Evolutionary conservation across 2,797 vertebrate genomes (phyloP).

Genomic region (Echiichthys vipera): DNA sequence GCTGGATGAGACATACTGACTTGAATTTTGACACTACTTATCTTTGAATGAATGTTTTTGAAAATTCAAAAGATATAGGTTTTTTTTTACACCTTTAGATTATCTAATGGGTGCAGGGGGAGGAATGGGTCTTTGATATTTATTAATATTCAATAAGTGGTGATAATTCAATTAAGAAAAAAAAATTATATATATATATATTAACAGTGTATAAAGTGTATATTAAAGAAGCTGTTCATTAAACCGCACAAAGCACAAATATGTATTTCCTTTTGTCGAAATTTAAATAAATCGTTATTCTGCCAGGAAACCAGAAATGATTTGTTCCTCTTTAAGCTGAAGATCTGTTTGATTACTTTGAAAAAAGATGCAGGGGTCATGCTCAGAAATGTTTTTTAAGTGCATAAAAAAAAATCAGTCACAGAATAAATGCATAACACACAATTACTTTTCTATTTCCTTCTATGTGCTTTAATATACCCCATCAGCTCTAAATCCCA

Average conservation of each 20-base stretch:
- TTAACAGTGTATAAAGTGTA: constrained; percentile 82
- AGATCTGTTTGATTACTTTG: constrained; percentile 28
- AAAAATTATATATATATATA: constrained; percentile 76
- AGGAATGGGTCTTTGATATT: constrained; percentile 75
- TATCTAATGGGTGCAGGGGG: constrained; percentile 51
- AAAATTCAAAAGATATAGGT: constrained; percentile 64
- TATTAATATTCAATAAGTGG: constrained; percentile 68
- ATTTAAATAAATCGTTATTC: constrained; percentile 88
- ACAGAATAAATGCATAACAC: constrained; percentile 45
- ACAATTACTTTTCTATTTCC: constrained; percentile 64
- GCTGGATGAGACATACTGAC: constrained; percentile 75
- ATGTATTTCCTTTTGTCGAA: constrained; percentile 85
- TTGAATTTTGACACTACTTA: constrained; percentile 84
- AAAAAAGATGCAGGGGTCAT: neutral
- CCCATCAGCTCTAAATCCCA: constrained; percentile 51
- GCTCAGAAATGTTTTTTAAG: constrained; percentile 16
- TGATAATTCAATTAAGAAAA: constrained; percentile 74
- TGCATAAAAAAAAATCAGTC: constrained; percentile 32
- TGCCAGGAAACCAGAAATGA: constrained; percentile 75
- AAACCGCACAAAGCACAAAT: constrained; percentile 86
- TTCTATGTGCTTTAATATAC: constrained; percentile 53
- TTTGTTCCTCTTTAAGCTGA: constrained; percentile 48
- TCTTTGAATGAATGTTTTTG: constrained; percentile 87
- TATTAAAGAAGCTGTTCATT: constrained; percentile 81
- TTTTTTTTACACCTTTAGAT: constrained; percentile 79